Conservation (phyloP, 1,140 invertebrate species). For the Trissolcus basalis region DNA sequence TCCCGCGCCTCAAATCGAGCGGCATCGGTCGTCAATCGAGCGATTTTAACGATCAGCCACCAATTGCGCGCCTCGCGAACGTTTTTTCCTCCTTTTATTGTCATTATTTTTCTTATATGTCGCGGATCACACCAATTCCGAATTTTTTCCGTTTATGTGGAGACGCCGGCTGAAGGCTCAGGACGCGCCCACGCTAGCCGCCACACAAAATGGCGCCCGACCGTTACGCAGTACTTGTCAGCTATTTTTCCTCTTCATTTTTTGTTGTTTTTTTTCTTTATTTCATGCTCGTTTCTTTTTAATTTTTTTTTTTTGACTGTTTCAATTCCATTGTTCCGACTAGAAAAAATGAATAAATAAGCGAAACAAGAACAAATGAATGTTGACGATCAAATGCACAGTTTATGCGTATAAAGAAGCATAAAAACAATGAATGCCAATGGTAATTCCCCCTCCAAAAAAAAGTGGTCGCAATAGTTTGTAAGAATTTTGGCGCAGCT, state of each 20-base stretch:
- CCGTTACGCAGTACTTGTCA: not conserved
- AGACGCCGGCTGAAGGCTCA: slow-evolving; percentile 37
- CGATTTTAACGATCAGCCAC: not conserved
- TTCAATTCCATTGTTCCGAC: no score
- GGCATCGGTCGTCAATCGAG: slow-evolving; percentile 9
- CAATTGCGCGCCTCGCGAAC: not conserved
- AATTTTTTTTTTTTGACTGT: not conserved
- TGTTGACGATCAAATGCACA: no score
- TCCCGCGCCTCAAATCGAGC: no score
- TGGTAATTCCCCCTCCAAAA: no score
- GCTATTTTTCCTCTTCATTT: slow-evolving; percentile 1
- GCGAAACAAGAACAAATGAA: no score
- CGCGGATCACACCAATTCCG: not conserved
- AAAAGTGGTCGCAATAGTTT: slow-evolving; percentile 55
- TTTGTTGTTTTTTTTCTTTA: not conserved
- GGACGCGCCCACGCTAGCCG: slow-evolving; percentile 39
- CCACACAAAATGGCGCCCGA: slow-evolving; percentile 31
- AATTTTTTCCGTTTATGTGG: slow-evolving; percentile 19
- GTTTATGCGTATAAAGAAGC: no score
- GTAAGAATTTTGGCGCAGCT: slow-evolving; percentile 59
- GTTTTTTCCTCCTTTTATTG: slow-evolving; percentile 3
- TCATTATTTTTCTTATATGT: slow-evolving; percentile 17
- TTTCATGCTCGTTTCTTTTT: slow-evolving; percentile 4
- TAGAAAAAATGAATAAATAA: no score
- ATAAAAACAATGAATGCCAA: no score